Conservation (phyloP, 2,113 vertebrate species). For the Chlamydotis undulata region DNA sequence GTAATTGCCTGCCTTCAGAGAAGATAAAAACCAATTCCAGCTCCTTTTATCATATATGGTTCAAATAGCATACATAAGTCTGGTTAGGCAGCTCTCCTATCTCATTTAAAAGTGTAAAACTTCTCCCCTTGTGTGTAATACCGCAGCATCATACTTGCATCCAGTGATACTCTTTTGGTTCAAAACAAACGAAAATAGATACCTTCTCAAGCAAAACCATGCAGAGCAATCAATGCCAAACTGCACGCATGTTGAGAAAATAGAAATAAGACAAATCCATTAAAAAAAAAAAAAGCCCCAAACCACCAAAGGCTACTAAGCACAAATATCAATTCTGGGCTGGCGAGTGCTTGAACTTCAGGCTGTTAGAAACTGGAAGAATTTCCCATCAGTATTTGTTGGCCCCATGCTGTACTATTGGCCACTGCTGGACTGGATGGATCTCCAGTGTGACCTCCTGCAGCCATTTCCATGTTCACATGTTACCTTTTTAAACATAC, state of each 20-base stretch:
- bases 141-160: not conserved
- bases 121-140: not conserved
- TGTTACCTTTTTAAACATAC: not conserved
- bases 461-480: not conserved
- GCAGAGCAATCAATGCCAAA: not conserved
- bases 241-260: not conserved
- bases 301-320: not conserved
- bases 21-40: not conserved
- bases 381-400: not conserved
- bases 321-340: not conserved
- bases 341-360: not conserved
- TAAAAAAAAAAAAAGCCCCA: too few species aligned
- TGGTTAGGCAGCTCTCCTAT: not conserved
- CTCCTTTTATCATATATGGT: not conserved
- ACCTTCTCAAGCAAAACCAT: not conserved
- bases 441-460: not conserved
- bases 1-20: not conserved
- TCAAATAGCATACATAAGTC: accelerated
- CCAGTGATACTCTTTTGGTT: not conserved
- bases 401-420: not conserved
- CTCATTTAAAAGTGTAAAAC: not conserved
- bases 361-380: not conserved
- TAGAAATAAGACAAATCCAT: not conserved
- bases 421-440: not conserved
- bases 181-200: not conserved